Evolutionary conservation across 1,140 invertebrate genomes (phyloP).

Genomic region (Wasmannia auropunctata): DNA sequence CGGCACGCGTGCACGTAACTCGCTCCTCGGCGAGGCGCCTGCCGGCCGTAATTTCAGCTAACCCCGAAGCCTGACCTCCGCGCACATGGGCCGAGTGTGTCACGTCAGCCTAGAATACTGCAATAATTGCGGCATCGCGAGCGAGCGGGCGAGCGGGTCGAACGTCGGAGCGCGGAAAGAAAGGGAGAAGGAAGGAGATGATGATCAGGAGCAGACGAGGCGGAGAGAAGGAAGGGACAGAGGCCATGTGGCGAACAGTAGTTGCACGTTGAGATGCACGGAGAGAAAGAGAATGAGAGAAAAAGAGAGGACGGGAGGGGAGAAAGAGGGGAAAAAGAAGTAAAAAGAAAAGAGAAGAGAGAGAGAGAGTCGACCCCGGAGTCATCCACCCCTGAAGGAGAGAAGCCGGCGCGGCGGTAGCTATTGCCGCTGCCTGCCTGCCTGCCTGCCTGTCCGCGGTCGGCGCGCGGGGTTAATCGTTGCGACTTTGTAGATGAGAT

Average conservation of each 20-base stretch:
- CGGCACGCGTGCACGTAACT: slow-evolving; percentile 73
- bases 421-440: slow-evolving; percentile 55
- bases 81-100: slow-evolving; percentile 71
- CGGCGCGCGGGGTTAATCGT: slow-evolving; percentile 70
- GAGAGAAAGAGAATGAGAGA: slow-evolving; percentile 29
- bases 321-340: not conserved
- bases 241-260: slow-evolving; percentile 74
- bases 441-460: slow-evolving; percentile 46
- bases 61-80: slow-evolving; percentile 73
- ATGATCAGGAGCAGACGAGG: slow-evolving; percentile 59
- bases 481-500: slow-evolving; percentile 70
- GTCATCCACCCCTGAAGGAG: slow-evolving; percentile 73
- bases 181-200: slow-evolving; percentile 22
- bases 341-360: not conserved
- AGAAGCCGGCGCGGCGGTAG: slow-evolving; percentile 70
- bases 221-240: slow-evolving; percentile 54
- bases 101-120: slow-evolving; percentile 73
- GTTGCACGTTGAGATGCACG: slow-evolving; percentile 68
- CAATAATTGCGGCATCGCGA: slow-evolving; percentile 72
- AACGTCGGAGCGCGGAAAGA: slow-evolving; percentile 42
- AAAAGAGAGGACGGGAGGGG: not conserved
- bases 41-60: slow-evolving; percentile 73
- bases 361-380: slow-evolving; percentile 60
- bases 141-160: slow-evolving; percentile 44
- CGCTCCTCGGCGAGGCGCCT: slow-evolving; percentile 64